Conservation (phyloP, 2,113 vertebrate genomes). For the Syngnathus floridae region DNA sequence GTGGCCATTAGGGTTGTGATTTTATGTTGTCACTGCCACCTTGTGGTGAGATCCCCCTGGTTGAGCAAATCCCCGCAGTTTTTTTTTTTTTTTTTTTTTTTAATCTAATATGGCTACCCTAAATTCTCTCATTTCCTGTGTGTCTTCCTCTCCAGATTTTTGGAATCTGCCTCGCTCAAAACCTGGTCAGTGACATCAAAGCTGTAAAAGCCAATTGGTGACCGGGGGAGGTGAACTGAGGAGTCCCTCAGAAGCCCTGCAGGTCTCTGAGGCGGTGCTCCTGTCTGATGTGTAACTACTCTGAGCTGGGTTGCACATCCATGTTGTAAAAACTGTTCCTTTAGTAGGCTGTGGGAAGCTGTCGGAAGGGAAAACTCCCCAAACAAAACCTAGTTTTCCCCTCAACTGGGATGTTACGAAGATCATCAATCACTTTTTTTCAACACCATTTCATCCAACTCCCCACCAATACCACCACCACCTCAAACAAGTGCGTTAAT, state of each 20-base stretch:
- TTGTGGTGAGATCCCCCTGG: conserved; percentile 37
- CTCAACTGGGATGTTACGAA: conserved; percentile 41
- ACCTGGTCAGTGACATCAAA: conserved; percentile 82
- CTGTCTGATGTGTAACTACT: conserved; percentile 26
- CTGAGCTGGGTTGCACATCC: conserved; percentile 33
- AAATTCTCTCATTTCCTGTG: conserved; percentile 1
- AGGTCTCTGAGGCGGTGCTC: conserved; percentile 25
- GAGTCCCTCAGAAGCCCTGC: background rate
- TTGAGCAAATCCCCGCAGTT: background rate
- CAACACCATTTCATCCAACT: conserved; percentile 7
- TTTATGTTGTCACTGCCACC: conserved; percentile 51
- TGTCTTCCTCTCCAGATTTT: conserved; percentile 74
- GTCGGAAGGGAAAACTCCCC: background rate
- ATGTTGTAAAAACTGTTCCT: conserved; percentile 22
- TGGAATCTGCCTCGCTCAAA: conserved; percentile 87
- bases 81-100: background rate
- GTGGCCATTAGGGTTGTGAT: conserved; percentile 1
- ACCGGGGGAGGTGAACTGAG: conserved; percentile 43
- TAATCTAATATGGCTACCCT: too few species aligned
- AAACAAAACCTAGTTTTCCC: conserved; percentile 42
- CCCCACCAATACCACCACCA: conserved; percentile 1
- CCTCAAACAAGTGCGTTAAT: conserved; percentile 39
- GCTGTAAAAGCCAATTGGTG: conserved; percentile 90
- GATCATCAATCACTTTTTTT: conserved; percentile 11
- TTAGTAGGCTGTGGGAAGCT: conserved; percentile 10